phyloP scores from a whole-genome alignment of 2,113 vertebrate genomes.

The Struthio camelus region DNA sequence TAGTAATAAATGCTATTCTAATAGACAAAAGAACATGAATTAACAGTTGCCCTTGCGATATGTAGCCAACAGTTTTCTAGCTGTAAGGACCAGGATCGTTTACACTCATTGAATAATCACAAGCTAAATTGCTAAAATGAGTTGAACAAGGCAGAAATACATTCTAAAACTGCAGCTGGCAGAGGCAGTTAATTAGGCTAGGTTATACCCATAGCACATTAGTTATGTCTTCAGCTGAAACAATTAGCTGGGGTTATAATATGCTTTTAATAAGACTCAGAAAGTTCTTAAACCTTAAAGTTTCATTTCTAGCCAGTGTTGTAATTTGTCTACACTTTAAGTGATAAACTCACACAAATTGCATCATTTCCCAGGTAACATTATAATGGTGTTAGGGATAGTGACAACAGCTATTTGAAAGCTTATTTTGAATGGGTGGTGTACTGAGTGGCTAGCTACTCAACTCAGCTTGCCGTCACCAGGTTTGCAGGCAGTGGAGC shows the following conservation, averaged over 20 bases:
- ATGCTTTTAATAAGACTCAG: background rate
- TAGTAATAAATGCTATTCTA: background rate
- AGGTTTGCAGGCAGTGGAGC: background rate
- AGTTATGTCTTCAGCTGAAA: background rate
- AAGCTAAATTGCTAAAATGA: conserved; percentile 31
- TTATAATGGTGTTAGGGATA: background rate
- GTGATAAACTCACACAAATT: background rate
- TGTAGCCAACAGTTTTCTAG: background rate
- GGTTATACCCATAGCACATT: background rate
- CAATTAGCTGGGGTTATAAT: background rate
- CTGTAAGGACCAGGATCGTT: background rate
- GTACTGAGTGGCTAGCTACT: background rate
- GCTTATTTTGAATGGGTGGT: background rate
- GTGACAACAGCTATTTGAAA: background rate
- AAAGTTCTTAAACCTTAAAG: background rate
- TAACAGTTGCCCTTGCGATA: background rate
- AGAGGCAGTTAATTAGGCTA: background rate
- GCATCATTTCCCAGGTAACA: background rate
- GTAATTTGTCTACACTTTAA: background rate
- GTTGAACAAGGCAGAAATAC: too few relatives aligned
- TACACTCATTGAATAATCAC: background rate
- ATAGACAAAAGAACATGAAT: background rate
- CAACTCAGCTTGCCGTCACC: background rate
- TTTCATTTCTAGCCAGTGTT: background rate
- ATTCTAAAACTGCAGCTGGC: conserved; percentile 19